Conservation (phyloP, 2,113 vertebrate genomes). For the Halcyon senegalensis region DNA sequence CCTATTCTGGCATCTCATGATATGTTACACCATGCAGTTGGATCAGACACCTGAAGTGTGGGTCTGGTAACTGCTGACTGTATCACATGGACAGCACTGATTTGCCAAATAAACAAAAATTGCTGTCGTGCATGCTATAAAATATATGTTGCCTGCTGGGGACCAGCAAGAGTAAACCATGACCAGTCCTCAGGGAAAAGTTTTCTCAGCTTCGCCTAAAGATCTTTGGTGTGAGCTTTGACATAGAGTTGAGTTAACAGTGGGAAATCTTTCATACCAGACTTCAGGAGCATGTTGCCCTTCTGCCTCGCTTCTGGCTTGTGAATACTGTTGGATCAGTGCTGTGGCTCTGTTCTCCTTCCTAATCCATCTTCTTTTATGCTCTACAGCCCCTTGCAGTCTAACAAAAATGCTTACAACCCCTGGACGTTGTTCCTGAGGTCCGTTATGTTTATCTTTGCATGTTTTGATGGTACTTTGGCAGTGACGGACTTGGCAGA, state of each 20-base stretch:
- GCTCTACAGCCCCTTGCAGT: neutral
- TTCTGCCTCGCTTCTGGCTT: neutral
- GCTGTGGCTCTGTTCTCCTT: neutral
- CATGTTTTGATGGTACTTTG: neutral
- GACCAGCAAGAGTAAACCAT: neutral
- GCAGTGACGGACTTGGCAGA: neutral
- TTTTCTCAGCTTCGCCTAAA: neutral
- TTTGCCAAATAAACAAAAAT: neutral
- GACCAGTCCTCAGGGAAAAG: neutral
- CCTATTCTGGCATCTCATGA: neutral
- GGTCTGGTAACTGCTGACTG: neutral
- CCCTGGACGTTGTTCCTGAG: neutral
- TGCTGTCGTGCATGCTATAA: neutral
- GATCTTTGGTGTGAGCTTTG: neutral
- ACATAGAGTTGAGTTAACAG: neutral
- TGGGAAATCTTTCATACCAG: neutral
- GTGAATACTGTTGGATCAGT: neutral
- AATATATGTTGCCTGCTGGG: neutral
- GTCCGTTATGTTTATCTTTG: neutral
- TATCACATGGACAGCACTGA: neutral
- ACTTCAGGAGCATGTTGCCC: neutral
- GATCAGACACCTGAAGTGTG: neutral
- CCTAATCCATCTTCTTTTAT: neutral
- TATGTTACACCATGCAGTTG: neutral
- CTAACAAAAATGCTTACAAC: neutral